A percentile compares a stretch with the other conserved stretches of the same genome.
These are phyloP conservation scores for Actinia tenebrosa DNA, from an alignment of 64 coral and sea anemone species.

Conservation along the genomic window DNA sequence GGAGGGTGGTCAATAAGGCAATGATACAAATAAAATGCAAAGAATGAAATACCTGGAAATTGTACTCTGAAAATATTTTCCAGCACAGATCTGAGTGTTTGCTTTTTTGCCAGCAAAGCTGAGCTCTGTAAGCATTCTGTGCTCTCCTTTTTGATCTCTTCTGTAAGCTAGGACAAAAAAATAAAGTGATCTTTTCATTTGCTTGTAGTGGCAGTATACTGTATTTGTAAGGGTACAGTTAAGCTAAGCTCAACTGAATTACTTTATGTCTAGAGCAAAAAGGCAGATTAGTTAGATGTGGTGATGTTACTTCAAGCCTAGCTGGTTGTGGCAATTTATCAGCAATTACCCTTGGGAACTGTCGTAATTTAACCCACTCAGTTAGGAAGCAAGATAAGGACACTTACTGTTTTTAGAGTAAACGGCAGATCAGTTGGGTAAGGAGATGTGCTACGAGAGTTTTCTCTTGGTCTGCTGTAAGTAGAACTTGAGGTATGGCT, in stretches of 20 bases:
- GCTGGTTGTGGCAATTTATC: no score
- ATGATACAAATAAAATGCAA: neutral
- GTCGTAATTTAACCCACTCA: no score
- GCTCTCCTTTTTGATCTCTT: conserved; percentile 51
- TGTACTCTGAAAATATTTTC: conserved; percentile 35
- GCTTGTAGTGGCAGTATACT: no score
- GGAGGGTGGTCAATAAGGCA: neutral
- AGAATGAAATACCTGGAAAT: conserved; percentile 49
- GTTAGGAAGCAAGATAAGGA: no score
- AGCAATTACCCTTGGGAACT: no score
- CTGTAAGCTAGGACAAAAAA: conserved; percentile 37
- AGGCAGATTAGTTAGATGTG: no score
- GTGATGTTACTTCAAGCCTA: no score
- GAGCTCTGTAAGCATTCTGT: conserved; percentile 37
- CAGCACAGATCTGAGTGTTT: conserved; percentile 49
- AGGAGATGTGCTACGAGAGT: neutral
- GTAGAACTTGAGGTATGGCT: neutral
- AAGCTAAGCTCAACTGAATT: no score
- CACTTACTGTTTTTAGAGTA: conserved; percentile 66
- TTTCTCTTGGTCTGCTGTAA: conserved; percentile 11
- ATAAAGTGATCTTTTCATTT: no score
- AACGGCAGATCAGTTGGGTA: conserved; percentile 15
- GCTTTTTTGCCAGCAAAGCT: conserved; percentile 48
- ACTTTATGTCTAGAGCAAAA: no score
- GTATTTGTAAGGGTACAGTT: no score